Percentiles rank a stretch among this genome's conserved stretches.
Evolutionary conservation across 2,888 invertebrate species (phyloP).

Genomic region (Crossocerus cetratus): DNA sequence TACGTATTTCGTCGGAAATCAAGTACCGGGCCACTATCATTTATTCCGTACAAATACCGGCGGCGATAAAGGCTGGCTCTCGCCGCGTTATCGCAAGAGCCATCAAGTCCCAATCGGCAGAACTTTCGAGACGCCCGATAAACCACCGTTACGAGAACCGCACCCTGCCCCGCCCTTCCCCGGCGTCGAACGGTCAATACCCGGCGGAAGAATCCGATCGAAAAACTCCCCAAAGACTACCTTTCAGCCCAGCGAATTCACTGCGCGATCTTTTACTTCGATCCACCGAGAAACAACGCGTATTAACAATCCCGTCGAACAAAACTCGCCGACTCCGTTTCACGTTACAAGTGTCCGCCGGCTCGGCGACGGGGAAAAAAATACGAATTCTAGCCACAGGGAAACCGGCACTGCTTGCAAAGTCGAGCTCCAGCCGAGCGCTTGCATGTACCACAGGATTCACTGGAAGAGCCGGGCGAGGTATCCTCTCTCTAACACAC

Average conservation of each 20-base stretch:
- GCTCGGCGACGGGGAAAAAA: not conserved
- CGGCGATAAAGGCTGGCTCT: too few relatives aligned
- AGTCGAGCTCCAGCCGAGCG: too few relatives aligned
- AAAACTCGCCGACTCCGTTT: not conserved
- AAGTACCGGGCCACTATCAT: not conserved
- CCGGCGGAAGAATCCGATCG: constrained; percentile 26
- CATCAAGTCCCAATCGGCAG: not conserved
- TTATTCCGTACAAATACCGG: too few relatives aligned
- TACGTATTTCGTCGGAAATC: not conserved
- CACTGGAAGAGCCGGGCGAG: too few relatives aligned
- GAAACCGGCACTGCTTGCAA: not conserved
- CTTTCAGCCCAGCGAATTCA: too few relatives aligned
- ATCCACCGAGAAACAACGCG: too few relatives aligned
- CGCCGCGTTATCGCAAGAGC: too few relatives aligned
- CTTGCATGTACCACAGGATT: too few relatives aligned
- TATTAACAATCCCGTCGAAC: not conserved
- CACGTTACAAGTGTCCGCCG: too few relatives aligned
- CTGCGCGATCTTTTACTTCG: too few relatives aligned
- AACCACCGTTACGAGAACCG: constrained; percentile 63
- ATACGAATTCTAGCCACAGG: not conserved
- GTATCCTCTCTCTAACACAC: constrained; percentile 31
- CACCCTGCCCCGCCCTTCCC: constrained; percentile 76
- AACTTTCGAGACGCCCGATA: not conserved
- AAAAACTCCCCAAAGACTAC: not conserved
- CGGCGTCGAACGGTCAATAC: constrained; percentile 71